Conservation (phyloP, 1,140 invertebrate genomes). For the Cydia amplana region DNA sequence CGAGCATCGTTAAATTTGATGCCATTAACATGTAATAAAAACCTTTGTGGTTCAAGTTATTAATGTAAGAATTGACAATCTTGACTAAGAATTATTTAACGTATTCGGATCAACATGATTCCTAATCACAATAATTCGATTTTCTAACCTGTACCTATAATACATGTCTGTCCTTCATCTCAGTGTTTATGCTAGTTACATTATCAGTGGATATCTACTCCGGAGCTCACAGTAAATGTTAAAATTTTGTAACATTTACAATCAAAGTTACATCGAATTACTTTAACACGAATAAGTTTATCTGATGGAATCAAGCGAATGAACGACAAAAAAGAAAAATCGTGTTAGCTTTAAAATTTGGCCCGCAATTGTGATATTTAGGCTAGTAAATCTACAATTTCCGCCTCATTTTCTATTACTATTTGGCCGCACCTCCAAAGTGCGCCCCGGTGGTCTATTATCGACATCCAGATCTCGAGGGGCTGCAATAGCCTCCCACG, state of each 20-base stretch:
- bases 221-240: too few species aligned
- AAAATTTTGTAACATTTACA: neutral
- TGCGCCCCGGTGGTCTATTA: slow-evolving; percentile 33
- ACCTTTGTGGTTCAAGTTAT: slow-evolving; percentile 39
- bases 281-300: slow-evolving; percentile 15
- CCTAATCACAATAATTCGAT: neutral
- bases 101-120: neutral
- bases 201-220: too few species aligned
- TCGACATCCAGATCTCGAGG: slow-evolving; percentile 35
- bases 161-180: too few species aligned
- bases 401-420: slow-evolving; percentile 16
- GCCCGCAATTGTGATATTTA: slow-evolving; percentile 2
- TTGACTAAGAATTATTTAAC: neutral
- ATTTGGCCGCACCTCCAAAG: slow-evolving; percentile 26
- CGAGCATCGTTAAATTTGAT: slow-evolving; percentile 43
- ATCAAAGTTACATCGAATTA: neutral
- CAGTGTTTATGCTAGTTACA: too few species aligned
- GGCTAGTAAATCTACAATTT: slow-evolving; percentile 26
- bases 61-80: slow-evolving; percentile 37
- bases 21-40: slow-evolving; percentile 41
- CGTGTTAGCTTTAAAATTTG: slow-evolving; percentile 11
- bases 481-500: slow-evolving; percentile 26
- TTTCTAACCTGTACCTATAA: too few species aligned
- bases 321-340: slow-evolving; percentile 4
- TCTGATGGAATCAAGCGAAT: neutral